Percentiles rank a stretch among this genome's conserved stretches.
Evolutionary conservation across 2,113 vertebrate species (phyloP).

Genomic region (Cyanoramphus novaezelandiae): DNA sequence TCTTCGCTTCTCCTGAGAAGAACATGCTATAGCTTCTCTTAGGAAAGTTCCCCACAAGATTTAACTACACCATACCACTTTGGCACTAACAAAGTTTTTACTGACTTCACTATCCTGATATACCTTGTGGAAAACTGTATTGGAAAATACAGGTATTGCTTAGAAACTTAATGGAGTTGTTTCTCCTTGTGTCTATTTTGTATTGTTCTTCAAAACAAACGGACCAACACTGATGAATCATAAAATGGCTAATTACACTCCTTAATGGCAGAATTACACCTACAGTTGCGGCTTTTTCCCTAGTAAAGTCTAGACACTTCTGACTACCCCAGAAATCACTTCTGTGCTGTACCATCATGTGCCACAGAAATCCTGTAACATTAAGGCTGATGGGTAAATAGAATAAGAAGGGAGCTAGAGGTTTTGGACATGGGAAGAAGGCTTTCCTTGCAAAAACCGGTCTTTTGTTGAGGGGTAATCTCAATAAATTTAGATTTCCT

Average conservation of each 20-base stretch:
- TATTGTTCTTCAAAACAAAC: background rate
- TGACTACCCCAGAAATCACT: background rate
- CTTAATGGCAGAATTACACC: background rate
- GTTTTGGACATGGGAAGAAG: background rate
- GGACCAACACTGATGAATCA: background rate
- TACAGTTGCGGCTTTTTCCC: background rate
- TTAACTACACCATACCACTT: background rate
- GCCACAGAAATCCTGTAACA: background rate
- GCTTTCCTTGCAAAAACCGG: background rate
- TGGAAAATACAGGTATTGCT: background rate
- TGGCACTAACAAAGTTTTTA: background rate
- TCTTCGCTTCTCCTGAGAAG: background rate
- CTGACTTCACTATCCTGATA: background rate
- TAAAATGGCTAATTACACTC: background rate
- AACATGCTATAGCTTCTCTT: background rate
- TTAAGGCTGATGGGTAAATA: background rate
- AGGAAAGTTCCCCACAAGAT: background rate
- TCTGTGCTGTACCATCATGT: accelerated
- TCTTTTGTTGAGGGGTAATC: background rate
- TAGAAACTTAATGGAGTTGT: background rate
- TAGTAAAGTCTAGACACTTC: background rate
- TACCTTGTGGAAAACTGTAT: background rate
- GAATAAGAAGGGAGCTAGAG: background rate
- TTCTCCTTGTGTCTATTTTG: background rate
- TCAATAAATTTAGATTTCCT: background rate